A percentile compares a stretch with the other conserved stretches of the same genome.
phyloP scores from a whole-genome alignment of 2,113 vertebrate species.

The Pygoscelis adeliae region DNA sequence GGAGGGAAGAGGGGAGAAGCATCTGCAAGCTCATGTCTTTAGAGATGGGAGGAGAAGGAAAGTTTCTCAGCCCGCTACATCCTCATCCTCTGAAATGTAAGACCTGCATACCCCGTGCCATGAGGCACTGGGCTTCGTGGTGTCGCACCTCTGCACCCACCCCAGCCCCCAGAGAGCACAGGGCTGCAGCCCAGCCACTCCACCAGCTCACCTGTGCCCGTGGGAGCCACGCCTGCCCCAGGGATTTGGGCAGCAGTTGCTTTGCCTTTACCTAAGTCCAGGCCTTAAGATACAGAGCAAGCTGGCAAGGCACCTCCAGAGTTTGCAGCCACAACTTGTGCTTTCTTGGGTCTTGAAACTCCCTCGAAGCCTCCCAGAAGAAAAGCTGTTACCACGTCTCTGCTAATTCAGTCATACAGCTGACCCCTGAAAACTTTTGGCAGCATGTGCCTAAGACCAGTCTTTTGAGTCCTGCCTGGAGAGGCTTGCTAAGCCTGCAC shows the following conservation, averaged over 20 bases:
- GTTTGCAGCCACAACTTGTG: not conserved
- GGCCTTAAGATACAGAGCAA: not conserved
- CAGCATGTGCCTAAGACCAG: not conserved
- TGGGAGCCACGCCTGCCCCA: not conserved
- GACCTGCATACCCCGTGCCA: not conserved
- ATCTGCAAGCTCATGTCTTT: not conserved
- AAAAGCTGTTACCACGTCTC: not conserved
- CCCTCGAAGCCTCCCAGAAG: not conserved
- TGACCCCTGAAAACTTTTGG: not conserved
- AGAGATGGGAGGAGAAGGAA: not conserved
- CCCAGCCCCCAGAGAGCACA: not conserved
- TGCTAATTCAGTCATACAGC: not conserved
- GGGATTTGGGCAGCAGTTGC: not conserved
- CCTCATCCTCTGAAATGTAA: not conserved
- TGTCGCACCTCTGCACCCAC: accelerated
- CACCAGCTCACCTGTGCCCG: not conserved
- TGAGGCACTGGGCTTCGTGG: not conserved
- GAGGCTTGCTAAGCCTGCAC: not conserved
- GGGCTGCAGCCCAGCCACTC: accelerated
- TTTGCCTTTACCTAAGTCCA: not conserved
- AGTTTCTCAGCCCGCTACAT: not conserved
- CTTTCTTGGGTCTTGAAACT: not conserved
- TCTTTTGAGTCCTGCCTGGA: not conserved
- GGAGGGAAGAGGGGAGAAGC: not conserved
- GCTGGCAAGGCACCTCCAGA: not conserved